Percentiles rank a stretch among this genome's conserved stretches.
Conservation (phyloP, 2,888 invertebrate genomes). For the Hartigia nigra region DNA sequence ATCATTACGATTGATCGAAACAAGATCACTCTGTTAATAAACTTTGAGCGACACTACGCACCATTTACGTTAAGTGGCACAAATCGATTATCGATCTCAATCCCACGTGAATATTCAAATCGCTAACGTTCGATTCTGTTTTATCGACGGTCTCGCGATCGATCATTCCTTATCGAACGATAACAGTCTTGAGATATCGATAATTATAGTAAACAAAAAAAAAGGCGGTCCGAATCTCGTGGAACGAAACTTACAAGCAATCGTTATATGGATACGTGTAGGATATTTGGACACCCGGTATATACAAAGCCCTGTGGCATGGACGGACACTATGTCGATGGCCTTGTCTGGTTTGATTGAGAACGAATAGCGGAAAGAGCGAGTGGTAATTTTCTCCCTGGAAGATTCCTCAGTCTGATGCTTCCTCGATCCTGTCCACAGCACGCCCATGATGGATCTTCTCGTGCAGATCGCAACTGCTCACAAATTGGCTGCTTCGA, state of each 20-base stretch:
- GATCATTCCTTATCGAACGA: neutral
- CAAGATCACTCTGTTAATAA: neutral
- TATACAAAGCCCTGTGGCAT: neutral
- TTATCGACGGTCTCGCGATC: neutral
- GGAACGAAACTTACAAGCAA: neutral
- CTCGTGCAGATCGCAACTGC: slow-evolving; percentile 78
- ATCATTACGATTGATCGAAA: neutral
- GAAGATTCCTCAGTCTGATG: neutral
- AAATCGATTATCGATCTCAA: neutral
- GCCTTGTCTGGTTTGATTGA: neutral
- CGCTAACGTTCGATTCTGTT: neutral
- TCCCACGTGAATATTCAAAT: neutral
- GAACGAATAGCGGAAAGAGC: neutral
- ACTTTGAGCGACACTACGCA: neutral
- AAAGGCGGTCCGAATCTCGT: neutral
- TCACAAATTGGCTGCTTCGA: slow-evolving; percentile 75
- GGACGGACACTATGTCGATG: neutral
- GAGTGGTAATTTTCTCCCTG: neutral
- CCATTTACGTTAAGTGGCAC: neutral
- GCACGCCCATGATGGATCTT: slow-evolving; percentile 84
- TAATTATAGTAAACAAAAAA: neutral
- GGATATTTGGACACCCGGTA: neutral
- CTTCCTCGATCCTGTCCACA: slow-evolving; percentile 49
- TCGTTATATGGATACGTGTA: neutral
- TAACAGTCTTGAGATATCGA: neutral